These are phyloP conservation scores for Oscheius sp. DNA, from an alignment of 2,888 invertebrate genomes.

Conservation along the genomic window DNA sequence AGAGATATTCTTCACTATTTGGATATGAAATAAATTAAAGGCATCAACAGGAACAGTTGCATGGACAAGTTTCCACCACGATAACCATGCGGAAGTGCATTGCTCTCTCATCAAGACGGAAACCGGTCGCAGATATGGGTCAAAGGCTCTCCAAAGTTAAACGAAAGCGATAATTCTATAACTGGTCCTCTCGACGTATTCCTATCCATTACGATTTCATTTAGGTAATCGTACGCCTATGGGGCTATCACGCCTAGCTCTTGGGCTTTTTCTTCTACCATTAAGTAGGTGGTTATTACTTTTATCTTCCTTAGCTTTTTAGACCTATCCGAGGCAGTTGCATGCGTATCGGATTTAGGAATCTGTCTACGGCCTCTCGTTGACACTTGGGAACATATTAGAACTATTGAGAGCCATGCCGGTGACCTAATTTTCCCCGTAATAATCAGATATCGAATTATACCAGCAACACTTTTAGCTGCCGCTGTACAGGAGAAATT, in stretches of 20 bases:
- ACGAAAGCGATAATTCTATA: constrained; percentile 34
- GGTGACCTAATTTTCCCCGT: constrained; percentile 34
- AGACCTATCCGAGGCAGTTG: background rate
- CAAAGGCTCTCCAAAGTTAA: constrained; percentile 37
- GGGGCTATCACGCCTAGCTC: background rate
- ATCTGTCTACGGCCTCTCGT: constrained; percentile 34
- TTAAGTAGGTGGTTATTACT: constrained; percentile 4
- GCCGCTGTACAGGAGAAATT: constrained; percentile 12
- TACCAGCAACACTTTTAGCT: background rate
- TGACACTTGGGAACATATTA: constrained; percentile 37
- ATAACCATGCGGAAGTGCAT: constrained; percentile 29
- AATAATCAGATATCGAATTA: no score
- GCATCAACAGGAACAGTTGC: no score
- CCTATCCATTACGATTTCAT: constrained; percentile 13
- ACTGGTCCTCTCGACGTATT: constrained; percentile 20
- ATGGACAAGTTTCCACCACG: background rate
- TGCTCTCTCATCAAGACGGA: constrained; percentile 24
- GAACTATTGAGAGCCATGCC: constrained; percentile 31
- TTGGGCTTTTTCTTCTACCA: background rate
- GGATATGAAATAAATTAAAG: no score
- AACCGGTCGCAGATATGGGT: constrained; percentile 33
- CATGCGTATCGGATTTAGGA: constrained; percentile 5
- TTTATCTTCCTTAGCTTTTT: no score
- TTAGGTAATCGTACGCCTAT: constrained; percentile 4
- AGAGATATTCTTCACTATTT: no score